Conservation (phyloP, 1,140 invertebrate species). For the Drosophila leontia region DNA sequence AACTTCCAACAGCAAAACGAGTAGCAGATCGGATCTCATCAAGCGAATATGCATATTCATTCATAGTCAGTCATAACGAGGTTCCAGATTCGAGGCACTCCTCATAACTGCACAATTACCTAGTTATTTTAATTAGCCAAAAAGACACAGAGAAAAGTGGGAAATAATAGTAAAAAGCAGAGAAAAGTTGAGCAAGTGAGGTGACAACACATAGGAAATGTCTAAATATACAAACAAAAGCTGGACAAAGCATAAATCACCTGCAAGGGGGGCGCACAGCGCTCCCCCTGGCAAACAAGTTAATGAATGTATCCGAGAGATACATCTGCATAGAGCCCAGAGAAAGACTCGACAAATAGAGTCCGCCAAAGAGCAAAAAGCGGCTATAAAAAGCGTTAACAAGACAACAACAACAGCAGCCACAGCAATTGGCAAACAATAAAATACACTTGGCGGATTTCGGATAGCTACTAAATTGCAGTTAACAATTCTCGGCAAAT, state of each 20-base stretch:
- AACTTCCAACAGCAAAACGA: slow-evolving; percentile 5
- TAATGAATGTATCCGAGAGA: slow-evolving; percentile 79
- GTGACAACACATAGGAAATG: slow-evolving; percentile 74
- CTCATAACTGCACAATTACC: slow-evolving; percentile 71
- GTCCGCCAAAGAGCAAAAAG: slow-evolving; percentile 56
- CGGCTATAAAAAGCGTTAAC: slow-evolving; percentile 78
- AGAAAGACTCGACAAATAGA: slow-evolving; percentile 68
- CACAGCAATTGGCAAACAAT: slow-evolving; percentile 73
- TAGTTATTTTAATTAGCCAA: slow-evolving; percentile 75
- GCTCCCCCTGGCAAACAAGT: slow-evolving; percentile 59
- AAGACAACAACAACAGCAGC: slow-evolving; percentile 51
- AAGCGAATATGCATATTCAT: slow-evolving; percentile 72
- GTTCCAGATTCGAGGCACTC: neutral
- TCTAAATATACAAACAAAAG: slow-evolving; percentile 68
- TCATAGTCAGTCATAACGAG: slow-evolving; percentile 68
- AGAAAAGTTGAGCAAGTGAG: slow-evolving; percentile 35
- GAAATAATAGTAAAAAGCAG: slow-evolving; percentile 1
- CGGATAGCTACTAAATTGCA: slow-evolving; percentile 61
- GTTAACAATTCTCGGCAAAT: slow-evolving; percentile 69
- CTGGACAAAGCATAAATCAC: slow-evolving; percentile 74
- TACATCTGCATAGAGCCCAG: slow-evolving; percentile 72
- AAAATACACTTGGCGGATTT: slow-evolving; percentile 64
- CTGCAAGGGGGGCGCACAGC: slow-evolving; percentile 9
- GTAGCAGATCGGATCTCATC: slow-evolving; percentile 51
- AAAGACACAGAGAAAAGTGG: slow-evolving; percentile 23